Base-by-base conservation (phyloP, 1,140 invertebrate species). In the Augochlora pura region DNA sequence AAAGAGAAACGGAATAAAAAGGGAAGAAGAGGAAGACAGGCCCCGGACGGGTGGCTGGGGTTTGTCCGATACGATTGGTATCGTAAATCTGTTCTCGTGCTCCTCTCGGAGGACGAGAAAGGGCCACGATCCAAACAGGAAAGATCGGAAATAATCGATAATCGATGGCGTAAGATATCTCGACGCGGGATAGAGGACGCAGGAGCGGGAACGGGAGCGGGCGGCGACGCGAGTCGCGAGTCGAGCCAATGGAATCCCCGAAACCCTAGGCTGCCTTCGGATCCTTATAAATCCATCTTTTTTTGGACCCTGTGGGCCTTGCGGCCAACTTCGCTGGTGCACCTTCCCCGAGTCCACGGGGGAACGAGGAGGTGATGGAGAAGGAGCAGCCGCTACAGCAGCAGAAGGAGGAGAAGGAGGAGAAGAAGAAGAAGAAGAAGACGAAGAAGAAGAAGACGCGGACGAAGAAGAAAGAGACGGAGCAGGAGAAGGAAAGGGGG, bases 221-320 rank as follows among this genome's bases (percentile, higher is more conserved):
- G 79, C 72, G 38, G 23, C 21, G 21, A 66, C 74, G 79, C 78
- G 78, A 75, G 78, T 84, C 64, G 62, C 71, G 60, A 71, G 82
- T 76, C 77, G 82, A 84, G 84, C 80, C 80, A 85, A 86, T 82
- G 87, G 87, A 91, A 92, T 91, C 86, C 84, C 68, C 88, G 85
- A 93, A 91, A 91, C 86, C 87, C 77, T 76, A 80, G 67, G 81
- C 82, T 80, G 77, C 73, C 81, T 77, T 79, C 82, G 57, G 71
- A 52, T 87, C 84, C 87, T 89, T 91, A 92, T 92, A 92, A 92
- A 91, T 92, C 87, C 83, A 88, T 91, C 87, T 88, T 91, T 91
- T 91, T 88, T 88, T 52, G 25, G 63, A 25, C 77, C 71, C 25
- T 38, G 49, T 52, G 60, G 46, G 62, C 80, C 67, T 68, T 63